Conservation (phyloP, 1,140 invertebrate genomes). For the Achatina immaculata region DNA sequence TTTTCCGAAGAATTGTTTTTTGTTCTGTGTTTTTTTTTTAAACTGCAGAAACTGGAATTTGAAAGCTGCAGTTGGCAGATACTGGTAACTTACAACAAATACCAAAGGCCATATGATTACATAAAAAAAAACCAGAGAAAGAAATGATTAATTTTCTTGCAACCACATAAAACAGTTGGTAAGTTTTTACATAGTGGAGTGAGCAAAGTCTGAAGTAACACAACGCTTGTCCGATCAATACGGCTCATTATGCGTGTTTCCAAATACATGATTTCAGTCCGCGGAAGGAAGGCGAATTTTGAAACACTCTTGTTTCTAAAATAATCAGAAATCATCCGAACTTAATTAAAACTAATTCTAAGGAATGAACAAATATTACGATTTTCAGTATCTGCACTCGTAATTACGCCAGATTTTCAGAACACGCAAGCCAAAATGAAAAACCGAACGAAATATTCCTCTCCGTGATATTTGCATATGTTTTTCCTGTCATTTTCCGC, state of each 20-base stretch:
- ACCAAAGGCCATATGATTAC: neutral
- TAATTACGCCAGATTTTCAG: neutral
- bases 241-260: neutral
- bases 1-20: neutral
- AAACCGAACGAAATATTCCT: neutral
- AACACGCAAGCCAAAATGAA: neutral
- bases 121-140: neutral
- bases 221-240: neutral
- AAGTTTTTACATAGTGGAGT: too few species aligned
- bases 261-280: neutral
- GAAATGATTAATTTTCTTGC: neutral
- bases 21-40: too few species aligned
- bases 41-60: too few species aligned
- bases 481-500: neutral
- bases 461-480: conserved; percentile 21
- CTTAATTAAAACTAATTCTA: conserved; percentile 8
- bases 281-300: neutral
- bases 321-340: neutral
- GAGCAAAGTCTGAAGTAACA: too few species aligned
- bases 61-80: too few species aligned
- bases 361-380: conserved; percentile 7
- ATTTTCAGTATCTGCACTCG: neutral
- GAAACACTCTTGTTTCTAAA: neutral
- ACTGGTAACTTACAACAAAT: too few species aligned
- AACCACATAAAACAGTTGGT: neutral